Evolutionary conservation across 2,888 invertebrate species (phyloP).

Genomic region (Strigamia maritima): DNA sequence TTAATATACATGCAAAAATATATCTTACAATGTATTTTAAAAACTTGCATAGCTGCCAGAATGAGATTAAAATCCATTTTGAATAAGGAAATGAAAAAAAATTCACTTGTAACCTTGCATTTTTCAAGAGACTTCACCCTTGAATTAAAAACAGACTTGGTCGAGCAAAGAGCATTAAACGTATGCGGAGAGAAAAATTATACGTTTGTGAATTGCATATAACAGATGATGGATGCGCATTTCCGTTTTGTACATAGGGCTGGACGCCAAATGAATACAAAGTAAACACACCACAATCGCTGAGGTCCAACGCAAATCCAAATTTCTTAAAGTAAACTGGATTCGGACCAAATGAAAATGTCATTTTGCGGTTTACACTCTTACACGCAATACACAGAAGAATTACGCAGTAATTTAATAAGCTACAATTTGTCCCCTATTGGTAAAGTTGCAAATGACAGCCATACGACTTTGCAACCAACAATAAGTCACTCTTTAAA

Average conservation of each 20-base stretch:
- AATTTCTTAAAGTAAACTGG: not conserved
- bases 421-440: constrained; percentile 2
- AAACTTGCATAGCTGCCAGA: not conserved
- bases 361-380: constrained; percentile 3
- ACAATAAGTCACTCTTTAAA: not conserved
- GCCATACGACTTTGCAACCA: not conserved
- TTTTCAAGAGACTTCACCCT: not conserved
- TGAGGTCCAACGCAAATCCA: not conserved
- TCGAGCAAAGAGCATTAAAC: not conserved
- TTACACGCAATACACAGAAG: constrained; percentile 10
- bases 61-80: not conserved
- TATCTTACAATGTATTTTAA: not conserved
- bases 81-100: not conserved
- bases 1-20: not conserved
- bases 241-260: not conserved
- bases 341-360: constrained; percentile 2
- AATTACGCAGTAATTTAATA: not conserved
- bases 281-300: not conserved
- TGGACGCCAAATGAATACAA: not conserved
- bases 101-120: not conserved
- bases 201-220: not conserved
- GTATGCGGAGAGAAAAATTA: not conserved
- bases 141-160: not conserved
- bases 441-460: not conserved
- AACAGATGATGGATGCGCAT: not conserved